Percentiles rank a stretch among this genome's conserved stretches.
These are phyloP conservation scores for Perca flavescens DNA, from an alignment of 2,113 vertebrate genomes.

Conservation along the genomic window DNA sequence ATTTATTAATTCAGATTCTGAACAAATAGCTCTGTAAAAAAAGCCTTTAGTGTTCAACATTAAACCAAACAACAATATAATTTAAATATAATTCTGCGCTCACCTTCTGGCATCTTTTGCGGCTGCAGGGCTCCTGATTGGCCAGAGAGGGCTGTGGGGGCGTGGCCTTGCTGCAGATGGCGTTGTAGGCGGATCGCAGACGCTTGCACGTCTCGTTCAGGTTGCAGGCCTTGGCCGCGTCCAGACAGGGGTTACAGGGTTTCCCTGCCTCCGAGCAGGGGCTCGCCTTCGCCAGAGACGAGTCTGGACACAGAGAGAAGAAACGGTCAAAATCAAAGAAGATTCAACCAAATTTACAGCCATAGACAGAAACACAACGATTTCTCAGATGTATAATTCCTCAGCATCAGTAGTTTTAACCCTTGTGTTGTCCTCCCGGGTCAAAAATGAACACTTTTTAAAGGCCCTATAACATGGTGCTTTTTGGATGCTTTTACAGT, in stretches of 20 bases:
- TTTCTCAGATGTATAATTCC: too few relatives aligned
- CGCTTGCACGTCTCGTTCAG: constrained; percentile 95
- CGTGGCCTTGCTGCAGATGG: constrained; percentile 88
- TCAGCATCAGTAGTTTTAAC: too few relatives aligned
- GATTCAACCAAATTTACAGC: too few relatives aligned
- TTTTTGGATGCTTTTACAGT: too few relatives aligned
- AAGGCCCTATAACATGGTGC: too few relatives aligned
- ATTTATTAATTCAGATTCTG: too few relatives aligned
- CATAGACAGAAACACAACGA: too few relatives aligned
- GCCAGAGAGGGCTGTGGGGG: constrained; percentile 69
- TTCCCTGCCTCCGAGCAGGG: constrained; percentile 92
- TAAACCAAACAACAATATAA: too few relatives aligned
- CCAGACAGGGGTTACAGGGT: constrained; percentile 94
- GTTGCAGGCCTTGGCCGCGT: constrained; percentile 95
- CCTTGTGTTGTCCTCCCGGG: too few relatives aligned
- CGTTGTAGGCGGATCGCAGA: constrained; percentile 91
- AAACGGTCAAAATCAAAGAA: not conserved
- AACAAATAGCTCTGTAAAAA: too few relatives aligned
- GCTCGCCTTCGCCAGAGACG: constrained; percentile 85
- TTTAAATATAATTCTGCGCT: not conserved
- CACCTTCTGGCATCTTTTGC: constrained; percentile 92
- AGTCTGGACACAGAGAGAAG: constrained; percentile 74
- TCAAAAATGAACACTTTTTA: too few relatives aligned
- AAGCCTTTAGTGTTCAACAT: too few relatives aligned
- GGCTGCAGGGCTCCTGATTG: constrained; percentile 89